Base-by-base conservation (phyloP, 2,888 invertebrate species). In the Drosophila bunnanda region DNA sequence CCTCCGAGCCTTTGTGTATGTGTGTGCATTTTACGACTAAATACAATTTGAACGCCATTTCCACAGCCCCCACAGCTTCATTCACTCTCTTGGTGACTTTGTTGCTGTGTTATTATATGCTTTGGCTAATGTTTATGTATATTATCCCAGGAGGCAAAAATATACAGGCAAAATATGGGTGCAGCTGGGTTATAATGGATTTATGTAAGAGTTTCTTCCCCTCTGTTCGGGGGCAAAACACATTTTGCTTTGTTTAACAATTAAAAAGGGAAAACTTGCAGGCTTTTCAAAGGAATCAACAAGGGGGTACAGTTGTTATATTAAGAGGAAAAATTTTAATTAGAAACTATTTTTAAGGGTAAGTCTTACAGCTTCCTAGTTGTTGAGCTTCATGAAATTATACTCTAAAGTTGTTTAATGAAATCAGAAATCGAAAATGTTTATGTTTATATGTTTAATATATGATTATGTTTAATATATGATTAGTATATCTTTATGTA, bases 11-110 rank as follows among this genome's bases (percentile, higher is more conserved):
- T 52, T 52, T 50, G 50, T 65, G 56, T 56, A 50, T 56, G 65
- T 61, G 62, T 22, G 70, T 84, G 76, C 75, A 78, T 71, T 82
- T 85, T 75, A 83, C 76, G 82, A 78, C 80, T 65, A 79, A 82
- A 83, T 72, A 74, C 64, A 62, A 70, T 67, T 68, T 64, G 60
- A 72, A 68, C 76, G 78, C 74, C 84, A 73, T 72, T 67, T 56
- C 38, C 44, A 50, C 20, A 32, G 12, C 32, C n/a, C 32, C n/a
- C 30, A 25, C 25, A 2, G 25, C 17, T n/a, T 12, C 9, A 48
- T 10, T 3, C 13, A 8, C 41, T 25, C 30, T 41, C 22, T 46
- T n/a, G 36, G 48, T 58, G 57, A 72, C 72, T 72, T 65, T 72
- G 64, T 48, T 57, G 69, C 55, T 22, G 43, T 34, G 36, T 64